A percentile compares a stretch with the other conserved stretches of the same genome.
Evolutionary conservation across 2,113 vertebrate genomes (phyloP).

Genomic region (Vireo altiloquus): DNA sequence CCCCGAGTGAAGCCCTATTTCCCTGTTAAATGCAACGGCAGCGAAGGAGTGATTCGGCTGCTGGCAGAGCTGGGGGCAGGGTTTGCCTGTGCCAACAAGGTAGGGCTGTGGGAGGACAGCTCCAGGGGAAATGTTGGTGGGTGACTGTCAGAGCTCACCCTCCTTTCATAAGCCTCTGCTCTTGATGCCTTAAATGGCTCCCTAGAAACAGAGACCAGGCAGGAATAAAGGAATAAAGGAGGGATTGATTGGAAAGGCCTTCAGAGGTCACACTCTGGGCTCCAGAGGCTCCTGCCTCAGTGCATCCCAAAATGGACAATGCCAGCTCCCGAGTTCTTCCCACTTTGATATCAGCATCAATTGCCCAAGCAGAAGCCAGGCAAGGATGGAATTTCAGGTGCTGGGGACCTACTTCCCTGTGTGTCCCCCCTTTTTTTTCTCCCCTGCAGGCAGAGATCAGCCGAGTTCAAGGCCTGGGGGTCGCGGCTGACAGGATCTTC

Average conservation of each 20-base stretch:
- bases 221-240: no score
- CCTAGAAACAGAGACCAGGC: no score
- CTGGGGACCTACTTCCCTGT: no score
- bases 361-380: no score
- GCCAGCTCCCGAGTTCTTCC: no score
- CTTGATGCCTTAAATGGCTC: no score
- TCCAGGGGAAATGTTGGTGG: background rate
- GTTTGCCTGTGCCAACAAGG: slow-evolving; percentile 80
- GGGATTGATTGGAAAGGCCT: no score
- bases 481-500: slow-evolving; percentile 72
- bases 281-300: no score
- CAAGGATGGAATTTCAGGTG: no score
- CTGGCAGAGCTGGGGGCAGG: slow-evolving; percentile 77
- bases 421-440: background rate
- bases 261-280: no score
- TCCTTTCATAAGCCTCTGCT: background rate
- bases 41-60: slow-evolving; percentile 71
- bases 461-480: slow-evolving; percentile 59
- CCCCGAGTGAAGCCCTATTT: slow-evolving; percentile 76
- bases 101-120: background rate
- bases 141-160: background rate
- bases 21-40: slow-evolving; percentile 73
- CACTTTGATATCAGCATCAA: no score
- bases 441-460: slow-evolving; percentile 71
- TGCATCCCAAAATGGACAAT: no score